Evolutionary conservation across 2,113 vertebrate genomes (phyloP), one percentile per base, ranked within the genome.

Genomic region (Stictonetta naevosa): DNA sequence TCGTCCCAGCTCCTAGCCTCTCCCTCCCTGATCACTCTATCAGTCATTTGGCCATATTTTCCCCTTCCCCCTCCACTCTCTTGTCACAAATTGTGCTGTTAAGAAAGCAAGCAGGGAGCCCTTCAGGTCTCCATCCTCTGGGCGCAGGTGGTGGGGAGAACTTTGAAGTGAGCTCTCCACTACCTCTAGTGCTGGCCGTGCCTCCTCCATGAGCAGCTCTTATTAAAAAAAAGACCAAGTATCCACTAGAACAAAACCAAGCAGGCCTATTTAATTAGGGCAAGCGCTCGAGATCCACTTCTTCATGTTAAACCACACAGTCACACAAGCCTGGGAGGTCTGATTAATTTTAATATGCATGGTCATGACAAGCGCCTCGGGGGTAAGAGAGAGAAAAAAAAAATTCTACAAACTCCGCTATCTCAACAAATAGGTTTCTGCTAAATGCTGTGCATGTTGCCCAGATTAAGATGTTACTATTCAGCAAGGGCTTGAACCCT

Each of bases 321-420:
- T 83, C 95, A 86, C 94, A 92, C 55, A 77, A 97, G 97, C 96
- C 97, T 94, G 93, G 96, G 96, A 98, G 96, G 97, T 97, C 98
- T 98, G 98, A 98, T 98, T 98, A 97, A 98, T 98, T 98, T 98
- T 97, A 98, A 98, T 98, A 98, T 97, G 98, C 98, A 97, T 38
- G 84, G 97, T 97, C 93, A 22, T 98, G 98, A 97, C 98, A 97
- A 98, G 96, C 28, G 94, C 96, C 98, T 97, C 63, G 8, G 92
- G 97, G 97, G 97, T 93, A 91, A 95, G 90, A 91, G 91, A 93
- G 90, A 87, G 63, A 86, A 62, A 42, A 68, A 83, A 88, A 94
- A 92, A 88, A 84, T 52, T 44, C 36, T 60, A 88, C 62, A 93
- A 83, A 95, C 92, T 93, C 86, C 34, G 59, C 93, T 86, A 93